Base-by-base conservation (phyloP, 2,888 invertebrate genomes). In the Ichneumoninae sp. region DNA sequence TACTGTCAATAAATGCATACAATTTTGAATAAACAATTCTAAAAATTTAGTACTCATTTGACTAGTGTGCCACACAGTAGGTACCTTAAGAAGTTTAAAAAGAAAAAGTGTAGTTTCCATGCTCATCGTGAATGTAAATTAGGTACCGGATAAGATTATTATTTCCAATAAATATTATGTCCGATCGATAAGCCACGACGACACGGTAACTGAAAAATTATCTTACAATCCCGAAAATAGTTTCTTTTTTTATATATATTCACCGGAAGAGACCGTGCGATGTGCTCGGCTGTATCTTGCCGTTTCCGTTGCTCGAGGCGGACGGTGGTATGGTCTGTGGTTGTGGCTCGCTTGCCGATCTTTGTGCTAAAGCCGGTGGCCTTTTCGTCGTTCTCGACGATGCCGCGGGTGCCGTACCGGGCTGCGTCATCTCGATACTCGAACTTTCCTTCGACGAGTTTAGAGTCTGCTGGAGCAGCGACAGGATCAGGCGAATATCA, bases 401-500 rank as follows among this genome's bases (percentile, higher is more conserved):
- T 96, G 94, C 89, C 96, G 97, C 89, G 95, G 95, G 89, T 95
- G 95, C 91, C 97, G 94, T 97, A 96, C 81, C 95, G 93, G 85
- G 96, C 52, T 84, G 84, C 96, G 92, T 92, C 91, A 91, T 92
- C 66, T 93, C 92, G 77, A 91, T 89, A 72, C 92, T 93, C 26
- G 92, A 92, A 80, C 91, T 92, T 62, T 92, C 93, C 82, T 91
- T 90, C 50, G 93, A 93, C 66, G 92, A 91, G 84, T 93, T 93
- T 19, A 92, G 88, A n/a, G 94, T 94, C 86, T 95, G 94, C 90
- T 96, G 96, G 81, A 97, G 94, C 87, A 96, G 93, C 74, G 95
- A 95, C 90, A 97, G 94, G 85, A 97, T 97, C 86, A 96, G 95
- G 87, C 96, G 95, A 88, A 97, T 96, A 91, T 97, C 97, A 8